Evolutionary conservation across 1,140 invertebrate species (phyloP), one percentile per base, ranked within the genome.

Genomic region (Trichoplusia ni): DNA sequence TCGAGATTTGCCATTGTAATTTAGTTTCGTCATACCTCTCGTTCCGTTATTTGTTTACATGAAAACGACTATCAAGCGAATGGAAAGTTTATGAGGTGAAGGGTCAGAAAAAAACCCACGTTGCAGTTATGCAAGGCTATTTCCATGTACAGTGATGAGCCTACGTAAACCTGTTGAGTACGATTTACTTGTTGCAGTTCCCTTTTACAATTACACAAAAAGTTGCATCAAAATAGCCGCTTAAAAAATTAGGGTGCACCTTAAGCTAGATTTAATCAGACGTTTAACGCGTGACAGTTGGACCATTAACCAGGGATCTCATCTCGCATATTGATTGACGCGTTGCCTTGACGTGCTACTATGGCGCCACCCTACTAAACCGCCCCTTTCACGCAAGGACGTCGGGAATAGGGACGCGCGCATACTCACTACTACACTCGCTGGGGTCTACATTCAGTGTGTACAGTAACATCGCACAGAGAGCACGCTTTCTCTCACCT

Each of bases 301-400:
- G 59, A 56, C 70, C 62, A 86, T 88, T 81, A 82, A 64, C 77
- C 63, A 54, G 66, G 71, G 71, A 74, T 79, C 77, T 80, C 81
- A 84, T 86, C 84, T 85, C 79, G 77, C 78, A 85, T 90, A 90
- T 90, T 90, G 87, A 90, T 90, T 90, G 87, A 86, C 81, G 79
- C 71, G 72, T 82, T 69, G 80, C 82, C 79, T 83, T 81, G 73
- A 84, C 75, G 71, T 75, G 68, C 71, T 73, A 67, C 82, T 66
- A 82, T 75, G 84, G 81, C 82, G 86, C 84, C 85, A 88, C 85
- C 85, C 82, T 78, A 79, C 76, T 49, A 73, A 80, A 76, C 80
- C 82, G 76, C 85, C 87, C 84, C 84, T 81, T 84, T 77, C 77
- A 82, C 79, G 69, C 83, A 84, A 87, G 82, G 82, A 83, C 82